Evolutionary conservation across 2,113 vertebrate genomes (phyloP).

Genomic region (Agapornis roseicollis): DNA sequence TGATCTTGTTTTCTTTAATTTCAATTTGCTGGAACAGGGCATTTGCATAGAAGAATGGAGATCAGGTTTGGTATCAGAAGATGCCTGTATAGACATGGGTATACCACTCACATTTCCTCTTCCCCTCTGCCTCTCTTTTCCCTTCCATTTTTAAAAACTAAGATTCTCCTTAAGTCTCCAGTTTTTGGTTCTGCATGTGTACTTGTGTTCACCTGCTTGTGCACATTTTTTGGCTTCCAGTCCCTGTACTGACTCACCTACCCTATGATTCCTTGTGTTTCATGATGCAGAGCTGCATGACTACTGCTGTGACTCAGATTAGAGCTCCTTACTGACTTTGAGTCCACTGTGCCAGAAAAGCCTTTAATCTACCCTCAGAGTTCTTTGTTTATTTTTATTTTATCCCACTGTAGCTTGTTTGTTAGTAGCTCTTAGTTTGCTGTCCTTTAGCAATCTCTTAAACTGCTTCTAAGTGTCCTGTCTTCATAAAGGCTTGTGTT

Average conservation of each 20-base stretch:
- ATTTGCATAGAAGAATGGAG: not conserved
- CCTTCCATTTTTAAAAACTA: not conserved
- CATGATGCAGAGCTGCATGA: rapidly evolving
- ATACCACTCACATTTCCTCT: not conserved
- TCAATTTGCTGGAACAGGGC: not conserved
- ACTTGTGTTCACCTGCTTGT: not conserved
- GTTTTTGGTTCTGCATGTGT: not conserved
- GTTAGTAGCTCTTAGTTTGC: not conserved
- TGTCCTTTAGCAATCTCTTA: not conserved
- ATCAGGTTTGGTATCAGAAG: not conserved
- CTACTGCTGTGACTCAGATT: not conserved
- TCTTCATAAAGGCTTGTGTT: not conserved
- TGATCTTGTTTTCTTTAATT: not conserved
- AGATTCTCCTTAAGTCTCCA: not conserved
- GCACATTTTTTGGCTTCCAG: not conserved
- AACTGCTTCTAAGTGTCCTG: not conserved
- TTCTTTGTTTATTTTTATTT: not conserved
- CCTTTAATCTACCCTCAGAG: not conserved
- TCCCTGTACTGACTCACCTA: not conserved
- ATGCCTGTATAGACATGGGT: rapidly evolving
- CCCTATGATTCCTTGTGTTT: not conserved
- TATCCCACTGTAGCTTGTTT: not conserved
- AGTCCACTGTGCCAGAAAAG: not conserved
- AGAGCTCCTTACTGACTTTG: not conserved
- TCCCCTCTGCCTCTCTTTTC: not conserved